These are phyloP conservation scores for Lateolabrax maculatus DNA, from an alignment of 2,797 vertebrate genomes.

Conservation along the genomic window DNA sequence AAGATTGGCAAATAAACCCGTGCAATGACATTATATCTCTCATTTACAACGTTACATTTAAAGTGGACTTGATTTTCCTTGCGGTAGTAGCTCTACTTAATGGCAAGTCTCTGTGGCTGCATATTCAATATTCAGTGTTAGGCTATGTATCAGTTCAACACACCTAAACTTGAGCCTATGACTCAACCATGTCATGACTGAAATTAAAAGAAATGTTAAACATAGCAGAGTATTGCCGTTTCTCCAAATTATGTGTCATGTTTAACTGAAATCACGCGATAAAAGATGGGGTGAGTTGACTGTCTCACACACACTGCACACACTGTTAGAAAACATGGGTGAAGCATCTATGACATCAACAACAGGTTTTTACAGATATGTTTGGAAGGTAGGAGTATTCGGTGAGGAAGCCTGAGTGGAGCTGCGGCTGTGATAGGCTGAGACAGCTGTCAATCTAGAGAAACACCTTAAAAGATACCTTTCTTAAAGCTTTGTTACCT, in stretches of 20 bases:
- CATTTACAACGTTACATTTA: slow-evolving; percentile 53
- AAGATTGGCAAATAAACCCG: slow-evolving; percentile 50
- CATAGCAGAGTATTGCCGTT: slow-evolving; percentile 56
- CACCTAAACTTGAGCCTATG: slow-evolving; percentile 19
- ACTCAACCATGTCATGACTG: slow-evolving; percentile 4
- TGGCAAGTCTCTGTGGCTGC: slow-evolving; percentile 67
- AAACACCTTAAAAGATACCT: not conserved
- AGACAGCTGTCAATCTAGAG: not conserved
- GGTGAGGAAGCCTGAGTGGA: not conserved
- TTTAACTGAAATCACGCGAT: not conserved
- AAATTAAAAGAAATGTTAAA: not conserved
- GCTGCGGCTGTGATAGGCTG: not conserved
- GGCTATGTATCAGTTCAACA: slow-evolving; percentile 24
- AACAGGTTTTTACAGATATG: not conserved
- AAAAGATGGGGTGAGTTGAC: slow-evolving; percentile 1
- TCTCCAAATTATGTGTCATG: not conserved
- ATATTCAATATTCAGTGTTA: slow-evolving; percentile 56
- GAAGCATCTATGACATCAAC: slow-evolving; percentile 36
- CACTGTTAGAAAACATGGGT: not conserved
- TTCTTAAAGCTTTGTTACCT: not conserved
- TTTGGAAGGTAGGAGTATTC: not conserved
- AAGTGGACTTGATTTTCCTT: slow-evolving; percentile 46
- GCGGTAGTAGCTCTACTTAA: slow-evolving; percentile 55
- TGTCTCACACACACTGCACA: not conserved
- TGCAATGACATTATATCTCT: slow-evolving; percentile 51